Evolutionary conservation across 1,140 invertebrate species (phyloP).

Genomic region (Brachionus koreanus): DNA sequence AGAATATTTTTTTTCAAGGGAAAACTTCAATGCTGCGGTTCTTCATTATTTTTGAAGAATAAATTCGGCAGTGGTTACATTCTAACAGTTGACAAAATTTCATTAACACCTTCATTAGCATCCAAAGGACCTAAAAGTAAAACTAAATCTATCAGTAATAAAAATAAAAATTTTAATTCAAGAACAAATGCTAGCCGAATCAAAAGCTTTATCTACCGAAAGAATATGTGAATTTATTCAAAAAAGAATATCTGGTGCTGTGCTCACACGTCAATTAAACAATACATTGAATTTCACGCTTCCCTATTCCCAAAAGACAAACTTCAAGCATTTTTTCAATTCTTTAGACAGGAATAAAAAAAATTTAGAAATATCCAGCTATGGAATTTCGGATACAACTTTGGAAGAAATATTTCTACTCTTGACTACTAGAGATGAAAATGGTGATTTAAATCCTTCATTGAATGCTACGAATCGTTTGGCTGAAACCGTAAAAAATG

Average conservation of each 20-base stretch:
- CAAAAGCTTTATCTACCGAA: background rate
- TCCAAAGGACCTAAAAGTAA: background rate
- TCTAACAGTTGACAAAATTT: slow-evolving; percentile 27
- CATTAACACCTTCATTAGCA: background rate
- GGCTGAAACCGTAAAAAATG: background rate
- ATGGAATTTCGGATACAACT: slow-evolving; percentile 55
- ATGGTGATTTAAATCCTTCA: slow-evolving; percentile 9
- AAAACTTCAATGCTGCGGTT: slow-evolving; percentile 51
- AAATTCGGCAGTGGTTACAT: slow-evolving; percentile 62
- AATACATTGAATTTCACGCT: slow-evolving; percentile 60
- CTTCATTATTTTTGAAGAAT: slow-evolving; percentile 52
- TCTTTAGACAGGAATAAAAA: slow-evolving; percentile 47
- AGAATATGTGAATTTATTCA: slow-evolving; percentile 47
- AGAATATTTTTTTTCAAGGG: too few relatives aligned
- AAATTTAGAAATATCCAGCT: slow-evolving; percentile 49
- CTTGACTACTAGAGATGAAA: slow-evolving; percentile 23
- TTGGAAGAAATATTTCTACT: slow-evolving; percentile 51
- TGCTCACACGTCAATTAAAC: slow-evolving; percentile 48
- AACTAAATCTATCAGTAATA: background rate
- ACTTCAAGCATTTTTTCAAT: slow-evolving; percentile 35
- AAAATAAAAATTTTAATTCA: background rate
- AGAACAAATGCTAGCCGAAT: slow-evolving; percentile 30
- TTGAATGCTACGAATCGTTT: slow-evolving; percentile 7
- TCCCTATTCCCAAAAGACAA: slow-evolving; percentile 50
- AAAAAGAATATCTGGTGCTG: slow-evolving; percentile 47